A percentile compares a stretch with the other conserved stretches of the same genome.
phyloP scores from a whole-genome alignment of 2,113 vertebrate species.

The Psittacus erithacus region DNA sequence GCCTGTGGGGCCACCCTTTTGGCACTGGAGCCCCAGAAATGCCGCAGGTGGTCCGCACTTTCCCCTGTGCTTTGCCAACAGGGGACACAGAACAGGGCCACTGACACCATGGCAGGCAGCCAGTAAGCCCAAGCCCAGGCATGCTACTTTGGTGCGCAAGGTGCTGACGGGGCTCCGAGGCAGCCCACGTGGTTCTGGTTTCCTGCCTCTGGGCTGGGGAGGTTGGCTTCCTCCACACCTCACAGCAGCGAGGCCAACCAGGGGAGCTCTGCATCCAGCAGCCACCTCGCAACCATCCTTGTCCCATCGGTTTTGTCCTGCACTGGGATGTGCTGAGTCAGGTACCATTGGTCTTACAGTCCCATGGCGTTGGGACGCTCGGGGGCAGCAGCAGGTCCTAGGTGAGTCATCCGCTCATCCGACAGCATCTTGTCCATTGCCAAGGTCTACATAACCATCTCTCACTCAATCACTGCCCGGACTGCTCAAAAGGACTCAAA shows the following conservation, averaged over 20 bases:
- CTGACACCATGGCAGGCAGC: rapidly evolving
- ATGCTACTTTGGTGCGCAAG: rapidly evolving
- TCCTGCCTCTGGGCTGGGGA: conserved; percentile 1
- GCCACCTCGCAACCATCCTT: not conserved
- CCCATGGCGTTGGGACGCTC: rapidly evolving
- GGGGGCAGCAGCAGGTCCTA: rapidly evolving
- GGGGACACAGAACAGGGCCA: not conserved
- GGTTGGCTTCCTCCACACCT: not conserved
- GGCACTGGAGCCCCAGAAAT: not conserved
- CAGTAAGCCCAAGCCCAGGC: not conserved
- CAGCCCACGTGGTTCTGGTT: not conserved
- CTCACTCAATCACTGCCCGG: not conserved
- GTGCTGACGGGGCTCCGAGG: not conserved
- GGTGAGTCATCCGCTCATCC: not conserved
- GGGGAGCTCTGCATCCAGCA: not conserved
- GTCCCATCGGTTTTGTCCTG: not conserved
- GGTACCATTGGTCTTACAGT: rapidly evolving
- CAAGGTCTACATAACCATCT: not conserved
- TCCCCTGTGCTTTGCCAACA: not conserved
- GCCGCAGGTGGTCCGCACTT: not conserved
- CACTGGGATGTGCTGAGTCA: rapidly evolving
- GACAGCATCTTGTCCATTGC: not conserved
- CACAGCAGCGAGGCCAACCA: not conserved
- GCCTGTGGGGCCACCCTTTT: rapidly evolving
- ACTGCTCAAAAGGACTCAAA: not conserved